Evolutionary conservation across 2,888 invertebrate species (phyloP).

Genomic region (Rhagophthalmus giganteus): DNA sequence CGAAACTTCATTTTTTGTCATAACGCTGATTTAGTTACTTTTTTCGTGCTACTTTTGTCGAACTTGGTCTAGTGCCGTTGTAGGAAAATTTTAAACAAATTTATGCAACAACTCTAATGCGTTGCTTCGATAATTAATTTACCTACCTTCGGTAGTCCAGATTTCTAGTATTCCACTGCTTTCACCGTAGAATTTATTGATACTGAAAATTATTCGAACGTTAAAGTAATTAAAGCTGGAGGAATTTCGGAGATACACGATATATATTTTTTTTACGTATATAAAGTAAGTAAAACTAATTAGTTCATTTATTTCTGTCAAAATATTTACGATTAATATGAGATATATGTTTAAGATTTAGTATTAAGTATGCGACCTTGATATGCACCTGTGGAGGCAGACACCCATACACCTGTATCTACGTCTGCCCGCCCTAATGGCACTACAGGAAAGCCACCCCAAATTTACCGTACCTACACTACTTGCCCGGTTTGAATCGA

Average conservation of each 20-base stretch:
- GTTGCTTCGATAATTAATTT: no score
- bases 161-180: not conserved
- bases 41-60: not conserved
- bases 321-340: not conserved
- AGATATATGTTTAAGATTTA: not conserved
- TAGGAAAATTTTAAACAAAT: no score
- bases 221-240: conserved; percentile 12
- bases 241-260: conserved; percentile 7
- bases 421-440: conserved; percentile 14
- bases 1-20: conserved; percentile 9
- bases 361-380: conserved; percentile 18
- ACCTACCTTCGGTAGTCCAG: no score
- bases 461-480: conserved; percentile 3
- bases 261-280: no score
- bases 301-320: not conserved
- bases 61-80: no score
- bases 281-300: no score
- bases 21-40: conserved; percentile 14
- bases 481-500: no score
- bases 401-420: conserved; percentile 14
- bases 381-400: conserved; percentile 24
- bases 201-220: conserved; percentile 2
- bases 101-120: no score
- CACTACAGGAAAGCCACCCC: conserved; percentile 9
- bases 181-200: conserved; percentile 14